Evolutionary conservation across 2,113 vertebrate species (phyloP).

Genomic region (Machaerirhynchus nigripectus): DNA sequence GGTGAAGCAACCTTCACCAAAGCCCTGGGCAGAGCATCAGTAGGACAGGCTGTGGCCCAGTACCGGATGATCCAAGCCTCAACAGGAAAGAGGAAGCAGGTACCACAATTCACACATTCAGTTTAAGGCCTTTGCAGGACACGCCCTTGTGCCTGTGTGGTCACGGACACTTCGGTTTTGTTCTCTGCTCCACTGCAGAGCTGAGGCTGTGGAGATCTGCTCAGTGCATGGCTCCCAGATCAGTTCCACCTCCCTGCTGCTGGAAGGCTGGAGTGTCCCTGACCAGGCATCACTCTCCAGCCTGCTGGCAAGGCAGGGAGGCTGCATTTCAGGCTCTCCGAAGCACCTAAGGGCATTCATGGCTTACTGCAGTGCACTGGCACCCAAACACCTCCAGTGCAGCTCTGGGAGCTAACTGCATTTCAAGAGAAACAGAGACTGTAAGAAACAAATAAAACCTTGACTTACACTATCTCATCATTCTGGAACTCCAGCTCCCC

Average conservation of each 20-base stretch:
- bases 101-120: not conserved
- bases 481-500: constrained; percentile 95
- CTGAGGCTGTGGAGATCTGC: not conserved
- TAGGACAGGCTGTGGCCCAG: not conserved
- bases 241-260: not conserved
- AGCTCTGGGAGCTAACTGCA: not conserved
- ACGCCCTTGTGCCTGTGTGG: not conserved
- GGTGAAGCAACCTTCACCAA: not conserved
- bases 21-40: not conserved
- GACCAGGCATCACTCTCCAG: not conserved
- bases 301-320: not conserved
- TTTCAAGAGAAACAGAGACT: not conserved
- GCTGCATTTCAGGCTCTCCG: not conserved
- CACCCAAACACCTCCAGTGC: not conserved
- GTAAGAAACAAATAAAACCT: not conserved
- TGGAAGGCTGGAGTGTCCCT: not conserved
- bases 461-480: constrained; percentile 93
- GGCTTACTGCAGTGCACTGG: not conserved
- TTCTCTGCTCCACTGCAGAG: not conserved
- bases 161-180: fast-evolving
- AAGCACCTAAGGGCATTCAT: not conserved
- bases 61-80: not conserved
- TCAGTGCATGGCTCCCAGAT: fast-evolving
- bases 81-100: not conserved
- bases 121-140: not conserved